phyloP scores from a whole-genome alignment of 2,888 invertebrate genomes.

The Phengaris alcon region DNA sequence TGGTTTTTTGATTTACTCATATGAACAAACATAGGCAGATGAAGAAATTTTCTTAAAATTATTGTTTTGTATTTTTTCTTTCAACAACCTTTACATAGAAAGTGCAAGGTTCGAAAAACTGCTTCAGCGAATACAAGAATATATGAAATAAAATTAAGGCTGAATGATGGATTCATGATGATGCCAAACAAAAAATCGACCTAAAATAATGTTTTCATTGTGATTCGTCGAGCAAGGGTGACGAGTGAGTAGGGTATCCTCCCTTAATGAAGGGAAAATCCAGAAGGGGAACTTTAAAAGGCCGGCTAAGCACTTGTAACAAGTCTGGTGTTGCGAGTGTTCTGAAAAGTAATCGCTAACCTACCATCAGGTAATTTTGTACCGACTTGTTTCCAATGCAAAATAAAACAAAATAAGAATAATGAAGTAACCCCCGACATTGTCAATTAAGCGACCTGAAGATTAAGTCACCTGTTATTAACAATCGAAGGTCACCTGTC shows the following conservation, averaged over 20 bases:
- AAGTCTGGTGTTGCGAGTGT: neutral
- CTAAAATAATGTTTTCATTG: neutral
- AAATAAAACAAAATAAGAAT: neutral
- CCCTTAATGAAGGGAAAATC: neutral
- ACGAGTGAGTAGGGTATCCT: constrained; percentile 3
- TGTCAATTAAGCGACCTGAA: too few species aligned
- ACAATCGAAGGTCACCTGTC: neutral
- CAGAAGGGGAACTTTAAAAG: neutral
- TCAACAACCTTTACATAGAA: too few species aligned
- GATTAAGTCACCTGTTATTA: too few species aligned
- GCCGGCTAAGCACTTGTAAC: neutral
- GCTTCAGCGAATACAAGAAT: too few species aligned
- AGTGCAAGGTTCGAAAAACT: too few species aligned
- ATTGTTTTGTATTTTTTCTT: too few species aligned
- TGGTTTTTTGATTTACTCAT: too few species aligned
- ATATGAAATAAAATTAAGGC: too few species aligned
- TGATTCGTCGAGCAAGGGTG: neutral
- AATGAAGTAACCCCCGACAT: too few species aligned
- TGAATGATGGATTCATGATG: too few species aligned
- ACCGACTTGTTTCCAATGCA: neutral
- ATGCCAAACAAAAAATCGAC: neutral
- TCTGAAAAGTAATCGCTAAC: neutral
- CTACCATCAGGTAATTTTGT: neutral
- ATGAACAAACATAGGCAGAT: too few species aligned
- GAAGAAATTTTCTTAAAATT: too few species aligned